phyloP scores from a whole-genome alignment of 2,797 vertebrate species.

The Tapera naevia region DNA sequence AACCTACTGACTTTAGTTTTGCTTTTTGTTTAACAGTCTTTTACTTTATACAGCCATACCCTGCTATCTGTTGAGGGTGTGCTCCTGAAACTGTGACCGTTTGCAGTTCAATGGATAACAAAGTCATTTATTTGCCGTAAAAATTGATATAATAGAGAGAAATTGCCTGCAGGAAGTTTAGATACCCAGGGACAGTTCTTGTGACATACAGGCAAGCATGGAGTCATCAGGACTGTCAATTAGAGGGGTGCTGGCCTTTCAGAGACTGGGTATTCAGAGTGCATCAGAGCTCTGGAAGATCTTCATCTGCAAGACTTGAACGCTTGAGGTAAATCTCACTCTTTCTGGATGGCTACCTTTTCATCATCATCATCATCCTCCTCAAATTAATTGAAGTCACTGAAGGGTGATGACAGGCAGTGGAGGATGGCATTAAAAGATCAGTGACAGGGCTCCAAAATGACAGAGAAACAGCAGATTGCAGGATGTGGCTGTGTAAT shows the following conservation, averaged over 20 bases:
- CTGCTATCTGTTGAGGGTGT: neutral
- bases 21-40: neutral
- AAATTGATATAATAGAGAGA: neutral
- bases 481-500: neutral
- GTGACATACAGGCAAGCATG: neutral
- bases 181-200: neutral
- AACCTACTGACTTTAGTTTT: neutral
- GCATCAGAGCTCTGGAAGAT: neutral
- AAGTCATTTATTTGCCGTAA: neutral
- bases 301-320: neutral
- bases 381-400: neutral
- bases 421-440: neutral
- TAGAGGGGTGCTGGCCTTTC: neutral
- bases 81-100: neutral
- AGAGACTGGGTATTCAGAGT: neutral
- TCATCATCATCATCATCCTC: neutral
- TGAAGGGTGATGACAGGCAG: neutral
- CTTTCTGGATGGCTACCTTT: constrained; percentile 12
- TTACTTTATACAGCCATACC: neutral
- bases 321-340: neutral
- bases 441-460: neutral
- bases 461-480: neutral
- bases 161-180: neutral
- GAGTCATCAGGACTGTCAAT: neutral
- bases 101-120: neutral